Evolutionary conservation across 1,140 invertebrate species (phyloP).

Genomic region (Latrodectus geometricus): DNA sequence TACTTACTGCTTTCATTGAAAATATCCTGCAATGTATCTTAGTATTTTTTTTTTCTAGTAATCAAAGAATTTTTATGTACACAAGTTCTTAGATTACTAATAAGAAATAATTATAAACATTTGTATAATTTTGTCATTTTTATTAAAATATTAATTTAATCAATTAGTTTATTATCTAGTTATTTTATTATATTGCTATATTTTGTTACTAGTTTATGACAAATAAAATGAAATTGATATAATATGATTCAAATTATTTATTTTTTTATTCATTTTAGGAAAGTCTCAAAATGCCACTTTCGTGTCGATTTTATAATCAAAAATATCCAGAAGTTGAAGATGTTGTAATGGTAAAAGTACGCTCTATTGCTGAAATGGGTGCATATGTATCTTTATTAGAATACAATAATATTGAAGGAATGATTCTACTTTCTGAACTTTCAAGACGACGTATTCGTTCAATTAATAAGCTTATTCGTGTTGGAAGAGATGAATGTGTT

Average conservation of each 20-base stretch:
- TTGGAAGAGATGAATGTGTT: constrained; percentile 98
- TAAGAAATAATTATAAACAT: too few relatives aligned
- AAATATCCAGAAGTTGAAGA: constrained; percentile 99
- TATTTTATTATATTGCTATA: too few relatives aligned
- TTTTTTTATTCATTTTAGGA: constrained; percentile 3
- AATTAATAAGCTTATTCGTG: constrained; percentile 98
- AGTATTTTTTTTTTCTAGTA: too few relatives aligned
- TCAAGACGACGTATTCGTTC: constrained; percentile 98
- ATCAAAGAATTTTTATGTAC: too few relatives aligned
- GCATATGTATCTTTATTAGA: constrained; percentile 98
- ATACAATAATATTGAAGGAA: constrained; percentile 99
- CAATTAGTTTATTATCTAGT: too few relatives aligned
- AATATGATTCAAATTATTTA: neutral
- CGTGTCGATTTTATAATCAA: constrained; percentile 97
- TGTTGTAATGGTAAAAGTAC: constrained; percentile 99
- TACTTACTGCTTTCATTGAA: too few relatives aligned
- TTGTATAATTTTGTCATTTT: too few relatives aligned
- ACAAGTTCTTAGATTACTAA: too few relatives aligned
- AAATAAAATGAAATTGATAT: too few relatives aligned
- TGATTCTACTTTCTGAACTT: constrained; percentile 95
- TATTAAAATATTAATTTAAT: too few relatives aligned
- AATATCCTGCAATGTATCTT: too few relatives aligned
- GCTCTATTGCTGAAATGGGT: constrained; percentile 99
- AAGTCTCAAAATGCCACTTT: constrained; percentile 81
- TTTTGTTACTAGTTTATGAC: too few relatives aligned